phyloP scores from a whole-genome alignment of 2,113 vertebrate genomes.

The Motacilla alba region DNA sequence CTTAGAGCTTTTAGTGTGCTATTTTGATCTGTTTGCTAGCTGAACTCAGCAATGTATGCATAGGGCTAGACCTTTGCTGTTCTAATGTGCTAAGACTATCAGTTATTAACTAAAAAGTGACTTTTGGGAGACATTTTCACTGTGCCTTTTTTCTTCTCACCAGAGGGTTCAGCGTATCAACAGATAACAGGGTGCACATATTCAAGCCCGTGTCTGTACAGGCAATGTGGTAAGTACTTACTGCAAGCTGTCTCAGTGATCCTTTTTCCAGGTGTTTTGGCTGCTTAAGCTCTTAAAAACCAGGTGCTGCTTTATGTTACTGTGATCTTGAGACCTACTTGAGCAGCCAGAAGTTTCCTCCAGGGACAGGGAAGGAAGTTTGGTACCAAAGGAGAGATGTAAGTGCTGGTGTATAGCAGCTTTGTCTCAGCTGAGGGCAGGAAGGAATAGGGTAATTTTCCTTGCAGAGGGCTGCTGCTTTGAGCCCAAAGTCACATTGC shows the following conservation, averaged over 20 bases:
- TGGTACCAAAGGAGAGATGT: background rate
- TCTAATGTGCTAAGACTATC: background rate
- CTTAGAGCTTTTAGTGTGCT: constrained; percentile 49
- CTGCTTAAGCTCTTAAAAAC: background rate
- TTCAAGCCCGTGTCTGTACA: constrained; percentile 98
- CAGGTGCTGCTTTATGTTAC: background rate
- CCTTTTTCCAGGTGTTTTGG: background rate
- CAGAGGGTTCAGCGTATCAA: constrained; percentile 94
- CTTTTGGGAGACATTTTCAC: background rate
- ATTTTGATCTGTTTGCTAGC: constrained; percentile 25
- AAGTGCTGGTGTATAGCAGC: background rate
- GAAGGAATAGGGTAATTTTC: background rate
- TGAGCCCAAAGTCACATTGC: background rate
- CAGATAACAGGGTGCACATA: constrained; percentile 92
- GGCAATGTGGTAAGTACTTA: constrained; percentile 92
- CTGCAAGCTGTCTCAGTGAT: background rate
- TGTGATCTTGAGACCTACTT: background rate
- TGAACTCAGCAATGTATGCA: background rate
- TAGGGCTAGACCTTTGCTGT: constrained; percentile 3
- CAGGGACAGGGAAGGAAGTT: background rate
- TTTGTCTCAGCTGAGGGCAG: background rate
- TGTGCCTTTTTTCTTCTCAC: constrained; percentile 13
- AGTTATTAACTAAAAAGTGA: background rate
- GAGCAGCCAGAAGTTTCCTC: background rate
- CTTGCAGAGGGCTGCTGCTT: background rate